These are phyloP conservation scores for Catocala sponsa DNA, from an alignment of 2,888 invertebrate genomes.

Conservation along the genomic window DNA sequence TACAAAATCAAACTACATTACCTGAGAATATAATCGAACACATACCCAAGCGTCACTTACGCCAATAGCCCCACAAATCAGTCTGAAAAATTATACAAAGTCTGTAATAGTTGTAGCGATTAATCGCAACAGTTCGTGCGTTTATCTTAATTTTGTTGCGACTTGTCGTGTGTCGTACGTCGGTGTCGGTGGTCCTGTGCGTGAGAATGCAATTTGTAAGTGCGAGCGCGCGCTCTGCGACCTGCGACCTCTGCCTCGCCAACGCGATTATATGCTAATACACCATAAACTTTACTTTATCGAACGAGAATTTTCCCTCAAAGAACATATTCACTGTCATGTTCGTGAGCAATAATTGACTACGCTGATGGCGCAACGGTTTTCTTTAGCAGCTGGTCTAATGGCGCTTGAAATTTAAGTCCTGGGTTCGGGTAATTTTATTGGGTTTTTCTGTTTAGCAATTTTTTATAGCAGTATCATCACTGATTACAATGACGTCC, in stretches of 20 bases:
- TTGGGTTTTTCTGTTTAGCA: too few species aligned
- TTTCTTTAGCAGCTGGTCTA: too few species aligned
- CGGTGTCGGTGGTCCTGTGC: constrained; percentile 42
- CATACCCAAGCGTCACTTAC: too few species aligned
- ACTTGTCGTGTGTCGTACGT: constrained; percentile 7
- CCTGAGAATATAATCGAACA: too few species aligned
- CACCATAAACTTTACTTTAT: constrained; percentile 64
- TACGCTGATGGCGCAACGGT: too few species aligned
- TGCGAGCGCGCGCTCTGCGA: constrained; percentile 57
- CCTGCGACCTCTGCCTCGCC: constrained; percentile 59
- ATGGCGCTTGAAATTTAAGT: too few species aligned
- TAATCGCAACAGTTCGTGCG: constrained; percentile 29
- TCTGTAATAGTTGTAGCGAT: constrained; percentile 28
- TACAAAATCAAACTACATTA: too few species aligned
- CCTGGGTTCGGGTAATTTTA: too few species aligned
- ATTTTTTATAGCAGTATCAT: too few species aligned
- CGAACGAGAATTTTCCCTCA: constrained; percentile 55
- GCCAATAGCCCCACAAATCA: too few species aligned
- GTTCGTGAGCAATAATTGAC: constrained; percentile 9
- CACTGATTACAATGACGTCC: too few species aligned
- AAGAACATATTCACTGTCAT: constrained; percentile 38
- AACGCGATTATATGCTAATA: constrained; percentile 78
- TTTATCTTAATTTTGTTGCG: constrained; percentile 18
- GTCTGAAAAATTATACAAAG: too few species aligned
- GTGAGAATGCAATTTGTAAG: constrained; percentile 79